phyloP scores from a whole-genome alignment of 2,888 invertebrate species.

The Rhodophaea formosa region DNA sequence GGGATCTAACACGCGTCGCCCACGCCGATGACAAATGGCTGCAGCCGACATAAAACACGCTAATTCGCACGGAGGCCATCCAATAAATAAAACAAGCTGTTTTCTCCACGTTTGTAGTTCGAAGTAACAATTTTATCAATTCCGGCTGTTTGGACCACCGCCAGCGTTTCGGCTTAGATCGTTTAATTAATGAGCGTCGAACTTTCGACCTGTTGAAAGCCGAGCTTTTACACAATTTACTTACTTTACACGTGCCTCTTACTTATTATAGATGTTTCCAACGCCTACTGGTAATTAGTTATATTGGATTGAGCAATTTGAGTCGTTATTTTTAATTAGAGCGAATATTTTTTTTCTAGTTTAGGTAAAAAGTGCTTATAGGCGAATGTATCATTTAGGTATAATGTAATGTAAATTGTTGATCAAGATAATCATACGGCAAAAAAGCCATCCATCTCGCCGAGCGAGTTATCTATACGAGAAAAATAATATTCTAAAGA shows the following conservation, averaged over 20 bases:
- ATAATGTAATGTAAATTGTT: no score
- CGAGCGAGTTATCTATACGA: no score
- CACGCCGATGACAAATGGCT: conserved; percentile 52
- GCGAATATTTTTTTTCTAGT: background rate
- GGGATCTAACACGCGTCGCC: conserved; percentile 38
- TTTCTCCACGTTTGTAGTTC: conserved; percentile 55
- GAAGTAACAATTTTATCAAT: conserved; percentile 70
- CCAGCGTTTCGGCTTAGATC: conserved; percentile 72
- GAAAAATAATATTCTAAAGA: no score
- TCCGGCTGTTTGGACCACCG: conserved; percentile 59
- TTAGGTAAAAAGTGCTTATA: no score
- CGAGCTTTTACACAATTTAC: conserved; percentile 63
- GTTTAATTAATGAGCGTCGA: conserved; percentile 79
- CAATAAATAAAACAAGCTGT: conserved; percentile 52
- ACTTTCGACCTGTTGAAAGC: conserved; percentile 80
- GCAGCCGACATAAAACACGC: conserved; percentile 50
- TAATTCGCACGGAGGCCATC: conserved; percentile 51
- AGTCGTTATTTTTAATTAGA: background rate
- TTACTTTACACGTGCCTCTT: conserved; percentile 58
- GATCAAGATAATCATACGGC: no score
- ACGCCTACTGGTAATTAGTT: background rate
- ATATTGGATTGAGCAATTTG: background rate
- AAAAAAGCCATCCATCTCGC: no score
- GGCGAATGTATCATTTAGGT: no score
- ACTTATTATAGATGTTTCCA: conserved; percentile 49